Evolutionary conservation across 2,888 invertebrate genomes (phyloP), one percentile per base, ranked within the genome.

Genomic region (Cosmia pyralina): DNA sequence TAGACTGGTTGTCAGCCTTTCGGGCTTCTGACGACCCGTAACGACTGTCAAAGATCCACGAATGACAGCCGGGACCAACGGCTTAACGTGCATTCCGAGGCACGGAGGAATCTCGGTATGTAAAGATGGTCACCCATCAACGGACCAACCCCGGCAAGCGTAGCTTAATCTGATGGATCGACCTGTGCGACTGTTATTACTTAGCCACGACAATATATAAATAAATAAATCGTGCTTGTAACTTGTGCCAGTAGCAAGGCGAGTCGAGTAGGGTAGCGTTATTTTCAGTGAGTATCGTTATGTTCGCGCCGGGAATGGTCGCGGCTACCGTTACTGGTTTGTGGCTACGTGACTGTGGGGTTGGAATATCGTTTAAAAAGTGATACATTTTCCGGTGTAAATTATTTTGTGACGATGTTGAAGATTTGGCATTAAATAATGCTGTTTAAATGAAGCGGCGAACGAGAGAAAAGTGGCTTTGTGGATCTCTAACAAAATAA

Each of bases 251-350:
- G 53, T 58, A 44, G n/a, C 53, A 5, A 38, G n/a, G 50, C 80
- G 28, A 76, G 75, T 68, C n/a, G 52, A 66, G 48, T 59, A 60
- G 13, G 15, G n/a, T 48, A 41, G 28, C 1, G 59, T 55, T 67
- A 74, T 79, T 79, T 64, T 28, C 46, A 55, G 69, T 34, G 46
- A 22, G 52, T 44, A 69, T 65, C 34, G 62, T 41, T 52, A 58
- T 57, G 65, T 63, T 72, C 60, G 60, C 79, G 72, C 55, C 60
- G 41, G 28, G 52, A 68, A 52, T 46, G 57, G 48, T 64, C 52
- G 69, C 60, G 80, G 68, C 60, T 75, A 60, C 80, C 52, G 41
- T 57, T n/a, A 65, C 78, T 52, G 55, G 75, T 80, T 75, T 69
- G 77, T 57, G 70, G 69, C 60, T 77, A 57, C 60, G 70, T 77